Conservation (phyloP, 2,797 vertebrate genomes). For the Halcyon chelicuti region DNA sequence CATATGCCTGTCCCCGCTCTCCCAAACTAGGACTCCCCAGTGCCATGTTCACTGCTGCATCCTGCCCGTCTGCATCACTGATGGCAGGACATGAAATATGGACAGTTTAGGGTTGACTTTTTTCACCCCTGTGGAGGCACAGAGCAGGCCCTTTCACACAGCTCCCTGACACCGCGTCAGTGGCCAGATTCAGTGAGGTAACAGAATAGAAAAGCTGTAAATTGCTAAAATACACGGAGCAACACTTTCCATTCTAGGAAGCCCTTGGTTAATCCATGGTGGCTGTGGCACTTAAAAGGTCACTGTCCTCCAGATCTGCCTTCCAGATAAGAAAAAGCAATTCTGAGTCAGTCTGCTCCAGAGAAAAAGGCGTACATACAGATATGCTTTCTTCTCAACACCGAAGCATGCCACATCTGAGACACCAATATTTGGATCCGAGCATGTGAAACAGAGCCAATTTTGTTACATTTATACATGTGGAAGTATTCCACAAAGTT, state of each 20-base stretch:
- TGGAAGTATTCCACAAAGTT: background rate
- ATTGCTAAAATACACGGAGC: background rate
- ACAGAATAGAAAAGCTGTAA: background rate
- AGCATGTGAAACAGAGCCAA: background rate
- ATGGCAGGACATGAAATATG: background rate
- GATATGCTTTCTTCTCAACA: background rate
- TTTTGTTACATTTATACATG: background rate
- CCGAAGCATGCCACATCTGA: background rate
- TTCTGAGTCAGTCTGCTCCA: background rate
- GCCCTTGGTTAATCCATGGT: background rate
- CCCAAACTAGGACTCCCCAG: background rate
- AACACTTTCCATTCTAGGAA: background rate
- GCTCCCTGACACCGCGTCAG: background rate
- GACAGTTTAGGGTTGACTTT: background rate
- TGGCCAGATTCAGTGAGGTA: background rate
- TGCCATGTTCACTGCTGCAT: background rate
- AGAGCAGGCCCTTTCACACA: background rate
- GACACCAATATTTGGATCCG: background rate
- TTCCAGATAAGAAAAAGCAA: constrained; percentile 38
- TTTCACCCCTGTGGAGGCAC: background rate
- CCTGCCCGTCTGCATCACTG: background rate
- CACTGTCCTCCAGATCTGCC: background rate
- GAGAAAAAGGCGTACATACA: background rate
- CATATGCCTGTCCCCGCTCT: background rate
- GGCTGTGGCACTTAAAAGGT: background rate